A percentile compares a stretch with the other conserved stretches of the same genome.
These are phyloP conservation scores for Acipenser transmontanus DNA, from an alignment of 2,797 vertebrate species.

Conservation along the genomic window DNA sequence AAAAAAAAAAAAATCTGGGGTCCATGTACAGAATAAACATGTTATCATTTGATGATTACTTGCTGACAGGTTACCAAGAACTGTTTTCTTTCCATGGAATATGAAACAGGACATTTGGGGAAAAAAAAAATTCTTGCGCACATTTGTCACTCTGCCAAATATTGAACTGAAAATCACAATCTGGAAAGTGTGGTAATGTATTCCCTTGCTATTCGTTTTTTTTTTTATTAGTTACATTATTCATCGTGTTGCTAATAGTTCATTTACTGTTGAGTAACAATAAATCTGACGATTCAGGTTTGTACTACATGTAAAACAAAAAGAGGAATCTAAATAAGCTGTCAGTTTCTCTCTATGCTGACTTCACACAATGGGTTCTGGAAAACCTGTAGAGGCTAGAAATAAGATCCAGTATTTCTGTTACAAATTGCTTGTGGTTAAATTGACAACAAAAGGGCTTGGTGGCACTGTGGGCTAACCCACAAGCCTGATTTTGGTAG, in stretches of 20 bases:
- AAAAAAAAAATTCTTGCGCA: slow-evolving; percentile 55
- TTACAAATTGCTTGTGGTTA: too few species aligned
- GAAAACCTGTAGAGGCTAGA: too few species aligned
- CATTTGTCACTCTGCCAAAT: slow-evolving; percentile 60
- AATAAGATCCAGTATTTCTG: too few species aligned
- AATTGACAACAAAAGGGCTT: too few species aligned
- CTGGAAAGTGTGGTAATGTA: slow-evolving; percentile 50
- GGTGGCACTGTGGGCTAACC: too few species aligned
- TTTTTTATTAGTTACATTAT: slow-evolving; percentile 60
- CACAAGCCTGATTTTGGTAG: too few species aligned
- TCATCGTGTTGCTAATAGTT: slow-evolving; percentile 55
- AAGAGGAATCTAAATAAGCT: slow-evolving; percentile 47
- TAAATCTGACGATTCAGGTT: slow-evolving; percentile 48
- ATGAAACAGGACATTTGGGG: too few species aligned
- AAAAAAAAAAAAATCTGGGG: too few species aligned
- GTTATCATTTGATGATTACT: too few species aligned
- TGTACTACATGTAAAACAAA: slow-evolving; percentile 55
- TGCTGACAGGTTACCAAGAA: too few species aligned
- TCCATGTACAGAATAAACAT: too few species aligned
- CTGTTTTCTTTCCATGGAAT: too few species aligned
- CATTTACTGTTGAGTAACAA: slow-evolving; percentile 45
- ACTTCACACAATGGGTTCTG: slow-evolving; percentile 5
- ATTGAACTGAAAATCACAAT: slow-evolving; percentile 58
- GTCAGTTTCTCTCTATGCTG: slow-evolving; percentile 43
- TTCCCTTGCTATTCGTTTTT: slow-evolving; percentile 45